phyloP scores from a whole-genome alignment of 2,888 invertebrate species.

The Agrochola lychnidis region DNA sequence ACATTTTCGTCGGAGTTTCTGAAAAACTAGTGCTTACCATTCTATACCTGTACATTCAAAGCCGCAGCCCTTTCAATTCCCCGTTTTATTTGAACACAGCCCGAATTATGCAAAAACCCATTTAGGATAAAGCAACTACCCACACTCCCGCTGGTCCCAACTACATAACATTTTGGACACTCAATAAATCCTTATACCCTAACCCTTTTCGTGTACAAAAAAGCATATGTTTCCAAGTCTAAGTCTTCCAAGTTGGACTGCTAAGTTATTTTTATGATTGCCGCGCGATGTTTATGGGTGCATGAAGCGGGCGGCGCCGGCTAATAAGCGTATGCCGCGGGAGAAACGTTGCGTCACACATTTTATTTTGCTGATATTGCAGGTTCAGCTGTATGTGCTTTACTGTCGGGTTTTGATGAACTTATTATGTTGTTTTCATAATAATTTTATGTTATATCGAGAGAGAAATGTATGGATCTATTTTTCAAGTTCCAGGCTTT shows the following conservation, averaged over 20 bases:
- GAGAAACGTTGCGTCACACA: conserved; percentile 50
- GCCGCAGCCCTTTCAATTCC: conserved; percentile 1
- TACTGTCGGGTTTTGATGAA: conserved; percentile 18
- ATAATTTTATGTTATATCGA: background rate
- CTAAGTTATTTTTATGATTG: conserved; percentile 77
- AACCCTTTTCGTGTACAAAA: conserved; percentile 45
- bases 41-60: conserved; percentile 16
- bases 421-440: conserved; percentile 9
- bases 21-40: background rate
- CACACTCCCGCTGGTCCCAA: background rate
- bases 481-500: background rate
- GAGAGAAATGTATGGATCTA: too few species aligned
- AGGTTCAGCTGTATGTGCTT: conserved; percentile 55
- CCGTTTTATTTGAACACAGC: conserved; percentile 30
- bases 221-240: conserved; percentile 46
- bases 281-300: conserved; percentile 75
- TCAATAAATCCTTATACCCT: conserved; percentile 39
- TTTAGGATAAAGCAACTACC: conserved; percentile 11
- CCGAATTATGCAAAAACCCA: conserved; percentile 28
- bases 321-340: conserved; percentile 72
- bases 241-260: conserved; percentile 54
- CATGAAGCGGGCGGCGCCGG: conserved; percentile 69
- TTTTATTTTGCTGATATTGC: conserved; percentile 65
- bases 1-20: background rate
- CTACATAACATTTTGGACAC: conserved; percentile 31